phyloP scores from a whole-genome alignment of 2,113 vertebrate species.

The Oncorhynchus keta region DNA sequence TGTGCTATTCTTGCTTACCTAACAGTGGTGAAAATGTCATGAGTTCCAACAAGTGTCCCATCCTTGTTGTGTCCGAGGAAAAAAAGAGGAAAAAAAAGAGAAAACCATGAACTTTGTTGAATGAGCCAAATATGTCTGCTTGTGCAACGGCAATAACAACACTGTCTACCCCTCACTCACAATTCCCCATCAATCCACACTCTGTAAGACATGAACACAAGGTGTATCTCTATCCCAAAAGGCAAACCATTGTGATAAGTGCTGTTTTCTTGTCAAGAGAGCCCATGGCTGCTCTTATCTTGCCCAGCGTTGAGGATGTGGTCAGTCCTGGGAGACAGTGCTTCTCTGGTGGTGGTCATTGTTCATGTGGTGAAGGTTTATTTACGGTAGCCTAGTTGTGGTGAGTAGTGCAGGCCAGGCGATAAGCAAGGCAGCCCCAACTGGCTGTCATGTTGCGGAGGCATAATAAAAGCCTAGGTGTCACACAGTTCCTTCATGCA shows the following conservation, averaged over 20 bases:
- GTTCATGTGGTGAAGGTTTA: constrained; percentile 46
- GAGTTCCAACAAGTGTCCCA: neutral
- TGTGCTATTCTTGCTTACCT: neutral
- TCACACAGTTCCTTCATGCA: neutral
- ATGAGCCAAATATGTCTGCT: neutral
- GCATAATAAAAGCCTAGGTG: constrained; percentile 53
- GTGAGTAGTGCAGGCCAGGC: constrained; percentile 3
- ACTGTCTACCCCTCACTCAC: neutral
- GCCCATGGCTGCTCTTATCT: constrained; percentile 70
- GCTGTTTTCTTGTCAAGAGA: constrained; percentile 61
- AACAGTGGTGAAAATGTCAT: neutral
- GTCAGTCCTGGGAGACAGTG: constrained; percentile 64
- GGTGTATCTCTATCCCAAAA: neutral
- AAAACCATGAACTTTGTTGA: neutral
- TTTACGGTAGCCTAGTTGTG: neutral
- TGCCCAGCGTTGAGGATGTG: constrained; percentile 74
- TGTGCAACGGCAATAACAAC: neutral
- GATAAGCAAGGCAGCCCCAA: constrained; percentile 22
- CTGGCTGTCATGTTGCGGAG: constrained; percentile 13
- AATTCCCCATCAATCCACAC: neutral
- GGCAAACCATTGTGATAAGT: constrained; percentile 38
- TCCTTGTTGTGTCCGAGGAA: neutral
- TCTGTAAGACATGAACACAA: neutral
- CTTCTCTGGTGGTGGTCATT: constrained; percentile 63
- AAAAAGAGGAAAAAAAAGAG: neutral